Evolutionary conservation across 92 coral and sea anemone species (phyloP), one percentile per base, ranked within the genome.

Genomic region (Galaxea fascicularis): DNA sequence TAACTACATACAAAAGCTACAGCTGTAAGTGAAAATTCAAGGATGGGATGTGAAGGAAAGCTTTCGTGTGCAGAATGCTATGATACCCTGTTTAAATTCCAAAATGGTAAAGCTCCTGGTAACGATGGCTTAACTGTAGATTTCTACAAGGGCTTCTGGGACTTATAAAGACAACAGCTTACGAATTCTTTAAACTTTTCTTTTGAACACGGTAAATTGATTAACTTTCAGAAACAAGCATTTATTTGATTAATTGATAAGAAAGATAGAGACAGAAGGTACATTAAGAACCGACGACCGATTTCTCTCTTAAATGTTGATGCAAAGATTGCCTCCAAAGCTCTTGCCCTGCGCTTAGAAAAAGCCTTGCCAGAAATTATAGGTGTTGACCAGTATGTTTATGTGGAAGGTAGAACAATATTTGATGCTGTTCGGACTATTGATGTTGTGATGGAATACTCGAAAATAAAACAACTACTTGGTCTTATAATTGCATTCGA

Each of bases 371-470:
- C 59, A 53, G 3, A 53, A 12, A 53, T 53, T 53, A 53, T 53
- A 53, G 18, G 17, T 53, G 59, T 0, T 11, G 59, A 53, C 18
- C 59, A 3, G 20, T 53, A 53, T 53, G 59, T n/a, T 53, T 53
- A 53, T 53, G 59, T 53, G 4, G 0, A 53, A 53, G 79, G 66
- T 26, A 74, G 79, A 51, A 53, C 35, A 27, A 51, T 58, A n/a
- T 46, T 74, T 21, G 62, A 74, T 21, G 79, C 30, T 29, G 27
- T 74, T n/a, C n/a, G 79, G 31, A 74, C 79, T n/a, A 29, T 74
- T 27, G 63, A 74, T 30, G 64, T 47, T 58, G 51, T 47, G 20
- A 74, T 74, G 79, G 22, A 74, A 18, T 74, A 74, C 79, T 26
- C 79, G 30, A 74, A 74, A 59, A 59, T n/a, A 17, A 18, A 59